These are phyloP conservation scores for Chromis chromis DNA, from an alignment of 2,797 vertebrate species.

Conservation along the genomic window DNA sequence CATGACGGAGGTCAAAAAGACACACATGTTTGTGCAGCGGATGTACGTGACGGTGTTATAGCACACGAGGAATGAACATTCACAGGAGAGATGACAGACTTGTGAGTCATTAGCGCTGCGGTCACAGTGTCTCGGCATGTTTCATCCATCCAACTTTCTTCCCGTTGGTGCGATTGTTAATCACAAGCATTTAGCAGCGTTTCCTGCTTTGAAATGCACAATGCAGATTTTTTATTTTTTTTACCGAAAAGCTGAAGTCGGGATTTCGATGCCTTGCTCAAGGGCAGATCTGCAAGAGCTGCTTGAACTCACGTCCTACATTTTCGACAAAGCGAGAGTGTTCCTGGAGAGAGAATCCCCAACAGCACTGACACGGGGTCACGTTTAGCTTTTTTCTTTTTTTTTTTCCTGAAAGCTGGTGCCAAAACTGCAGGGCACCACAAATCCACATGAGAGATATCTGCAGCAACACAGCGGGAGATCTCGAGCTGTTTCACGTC, in stretches of 20 bases:
- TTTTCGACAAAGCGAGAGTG: constrained; percentile 12
- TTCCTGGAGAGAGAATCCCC: constrained; percentile 41
- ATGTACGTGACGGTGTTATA: not conserved
- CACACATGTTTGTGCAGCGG: constrained; percentile 12
- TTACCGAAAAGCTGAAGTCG: not conserved
- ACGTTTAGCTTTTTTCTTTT: not conserved
- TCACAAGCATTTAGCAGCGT: constrained; percentile 23
- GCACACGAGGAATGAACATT: constrained; percentile 52
- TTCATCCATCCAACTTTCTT: constrained; percentile 61
- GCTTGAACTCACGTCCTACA: constrained; percentile 14
- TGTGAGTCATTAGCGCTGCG: constrained; percentile 61
- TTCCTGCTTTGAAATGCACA: constrained; percentile 32
- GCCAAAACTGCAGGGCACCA: constrained; percentile 34
- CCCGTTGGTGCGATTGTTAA: constrained; percentile 26
- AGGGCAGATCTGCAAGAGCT: constrained; percentile 29
- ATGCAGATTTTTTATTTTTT: not conserved
- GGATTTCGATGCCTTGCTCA: constrained; percentile 19
- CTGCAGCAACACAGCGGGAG: constrained; percentile 35
- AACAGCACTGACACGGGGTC: constrained; percentile 18
- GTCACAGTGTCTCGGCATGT: constrained; percentile 44
- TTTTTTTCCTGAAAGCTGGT: constrained; percentile 26
- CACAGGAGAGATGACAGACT: constrained; percentile 62
- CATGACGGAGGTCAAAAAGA: not conserved
- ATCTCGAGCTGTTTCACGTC: constrained; percentile 7
- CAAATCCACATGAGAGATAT: constrained; percentile 32